Evolutionary conservation across 2,113 vertebrate species (phyloP).

Genomic region (Rattus norvegicus): GRCr8 NC_086035.1:29041001-29041500

Average conservation of each 20-base stretch:
- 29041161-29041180: background rate
- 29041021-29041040: conserved; percentile 78
- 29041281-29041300: background rate
- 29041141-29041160: background rate
- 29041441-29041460: background rate
- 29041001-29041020: conserved; percentile 66
- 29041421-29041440: background rate
- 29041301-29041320: background rate
- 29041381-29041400: background rate
- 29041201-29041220: background rate
- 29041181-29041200: background rate
- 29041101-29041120: background rate
- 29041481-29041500: background rate
- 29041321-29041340: background rate
- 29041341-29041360: background rate
- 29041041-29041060: conserved; percentile 87
- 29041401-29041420: background rate
- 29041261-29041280: background rate
- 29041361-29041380: background rate
- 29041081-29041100: background rate
- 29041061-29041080: background rate
- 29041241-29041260: background rate
- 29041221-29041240: background rate
- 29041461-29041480: background rate
- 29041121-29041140: background rate